Percentiles rank a stretch among this genome's conserved stretches.
phyloP scores from a whole-genome alignment of 2,113 vertebrate species.

The Budorcas taxicolor region DNA sequence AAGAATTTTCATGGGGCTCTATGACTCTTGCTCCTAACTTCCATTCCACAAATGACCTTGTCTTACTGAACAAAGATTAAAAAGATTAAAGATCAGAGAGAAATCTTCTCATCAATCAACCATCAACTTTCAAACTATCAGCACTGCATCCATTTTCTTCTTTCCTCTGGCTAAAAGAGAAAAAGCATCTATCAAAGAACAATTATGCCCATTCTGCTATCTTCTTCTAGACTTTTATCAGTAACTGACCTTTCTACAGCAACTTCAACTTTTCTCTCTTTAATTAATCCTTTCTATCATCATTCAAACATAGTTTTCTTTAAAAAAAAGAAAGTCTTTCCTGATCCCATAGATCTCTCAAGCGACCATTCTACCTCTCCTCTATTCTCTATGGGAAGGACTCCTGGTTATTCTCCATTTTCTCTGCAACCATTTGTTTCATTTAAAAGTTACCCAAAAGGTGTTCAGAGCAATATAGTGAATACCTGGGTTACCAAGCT shows the following conservation, averaged over 20 bases:
- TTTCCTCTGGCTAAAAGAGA: background rate
- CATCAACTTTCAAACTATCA: slow-evolving; percentile 12
- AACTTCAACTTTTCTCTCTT: background rate
- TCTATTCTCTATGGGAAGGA: background rate
- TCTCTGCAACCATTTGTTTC: background rate
- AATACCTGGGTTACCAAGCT: background rate
- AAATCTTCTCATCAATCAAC: background rate
- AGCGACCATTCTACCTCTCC: background rate
- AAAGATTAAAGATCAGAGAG: slow-evolving; percentile 15
- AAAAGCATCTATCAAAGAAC: background rate
- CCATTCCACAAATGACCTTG: background rate
- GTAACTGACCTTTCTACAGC: background rate
- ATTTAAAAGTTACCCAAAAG: background rate
- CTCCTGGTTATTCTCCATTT: background rate
- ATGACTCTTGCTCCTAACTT: background rate
- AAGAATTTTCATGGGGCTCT: background rate
- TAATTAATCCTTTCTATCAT: background rate
- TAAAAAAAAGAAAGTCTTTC: background rate
- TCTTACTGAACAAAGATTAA: background rate
- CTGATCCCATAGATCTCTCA: background rate
- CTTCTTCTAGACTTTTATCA: background rate
- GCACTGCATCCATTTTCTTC: background rate
- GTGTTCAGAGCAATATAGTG: background rate
- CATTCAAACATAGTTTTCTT: background rate
- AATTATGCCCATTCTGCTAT: background rate